These are phyloP conservation scores for Epistrophe grossulariae DNA, from an alignment of 2,888 invertebrate genomes.

Conservation along the genomic window DNA sequence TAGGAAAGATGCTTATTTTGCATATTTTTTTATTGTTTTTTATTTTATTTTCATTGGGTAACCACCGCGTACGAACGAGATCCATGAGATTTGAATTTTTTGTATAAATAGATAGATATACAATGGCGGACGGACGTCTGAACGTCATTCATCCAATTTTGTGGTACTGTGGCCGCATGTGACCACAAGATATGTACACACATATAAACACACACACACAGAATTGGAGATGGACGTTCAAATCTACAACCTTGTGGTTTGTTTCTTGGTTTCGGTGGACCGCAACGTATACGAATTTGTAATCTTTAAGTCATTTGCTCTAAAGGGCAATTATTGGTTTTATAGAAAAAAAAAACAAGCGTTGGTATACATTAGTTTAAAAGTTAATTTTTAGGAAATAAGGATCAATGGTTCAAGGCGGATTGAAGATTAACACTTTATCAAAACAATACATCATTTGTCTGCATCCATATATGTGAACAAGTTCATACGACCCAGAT, in stretches of 20 bases:
- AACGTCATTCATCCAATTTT: constrained; percentile 67
- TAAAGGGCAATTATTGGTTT: background rate
- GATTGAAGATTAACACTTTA: background rate
- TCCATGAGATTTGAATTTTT: constrained; percentile 45
- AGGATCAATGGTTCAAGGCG: too few relatives aligned
- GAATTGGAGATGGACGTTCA: constrained; percentile 26
- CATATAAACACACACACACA: constrained; percentile 31
- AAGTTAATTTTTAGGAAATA: too few relatives aligned
- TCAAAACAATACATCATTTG: background rate
- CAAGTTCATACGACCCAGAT: background rate
- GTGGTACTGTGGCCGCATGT: constrained; percentile 57
- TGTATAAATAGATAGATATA: background rate
- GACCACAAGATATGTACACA: constrained; percentile 54
- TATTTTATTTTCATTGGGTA: background rate
- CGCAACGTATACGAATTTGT: constrained; percentile 45
- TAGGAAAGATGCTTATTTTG: constrained; percentile 64
- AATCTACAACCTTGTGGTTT: constrained; percentile 52
- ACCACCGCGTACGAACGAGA: background rate
- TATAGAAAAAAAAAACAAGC: background rate
- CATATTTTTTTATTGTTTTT: constrained; percentile 40
- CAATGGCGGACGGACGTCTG: constrained; percentile 19
- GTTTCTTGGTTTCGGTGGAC: constrained; percentile 55
- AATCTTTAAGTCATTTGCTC: background rate
- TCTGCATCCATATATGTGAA: background rate
- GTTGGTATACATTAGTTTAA: too few relatives aligned